Conservation (phyloP, 1,140 invertebrate species). For the Meloidogyne floridensis region DNA sequence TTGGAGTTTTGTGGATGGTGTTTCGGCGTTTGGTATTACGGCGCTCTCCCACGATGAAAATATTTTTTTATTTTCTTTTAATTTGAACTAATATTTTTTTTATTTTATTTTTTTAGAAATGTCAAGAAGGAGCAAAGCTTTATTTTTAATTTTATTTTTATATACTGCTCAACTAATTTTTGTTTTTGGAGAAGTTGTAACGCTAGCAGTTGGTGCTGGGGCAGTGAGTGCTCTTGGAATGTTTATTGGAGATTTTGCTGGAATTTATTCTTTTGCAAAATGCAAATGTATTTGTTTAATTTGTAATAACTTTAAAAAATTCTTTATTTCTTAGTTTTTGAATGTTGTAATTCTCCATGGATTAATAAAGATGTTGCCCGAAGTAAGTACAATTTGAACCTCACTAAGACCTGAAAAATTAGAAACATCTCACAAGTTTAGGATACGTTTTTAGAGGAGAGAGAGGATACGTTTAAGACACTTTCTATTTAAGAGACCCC, state of each 20-base stretch:
- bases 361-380: constrained; percentile 12
- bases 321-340: constrained; percentile 15
- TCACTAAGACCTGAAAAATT: no score
- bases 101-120: background rate
- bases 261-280: constrained; percentile 11
- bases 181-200: constrained; percentile 4
- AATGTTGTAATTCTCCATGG: constrained; percentile 18
- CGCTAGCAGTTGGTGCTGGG: constrained; percentile 15
- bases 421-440: no score
- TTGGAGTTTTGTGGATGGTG: no score
- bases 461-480: no score
- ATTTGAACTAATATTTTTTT: background rate
- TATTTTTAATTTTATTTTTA: background rate
- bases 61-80: background rate
- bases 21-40: no score
- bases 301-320: background rate
- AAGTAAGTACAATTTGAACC: background rate
- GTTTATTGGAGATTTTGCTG: constrained; percentile 21
- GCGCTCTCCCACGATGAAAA: background rate
- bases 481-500: no score
- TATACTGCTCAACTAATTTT: background rate
- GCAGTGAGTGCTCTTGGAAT: constrained; percentile 20
- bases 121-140: background rate
- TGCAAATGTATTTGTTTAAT: constrained; percentile 22
- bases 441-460: no score